Evolutionary conservation across 2,797 vertebrate genomes (phyloP), one percentile per base, ranked within the genome.

Genomic region (Enteromius paludinosus): DNA sequence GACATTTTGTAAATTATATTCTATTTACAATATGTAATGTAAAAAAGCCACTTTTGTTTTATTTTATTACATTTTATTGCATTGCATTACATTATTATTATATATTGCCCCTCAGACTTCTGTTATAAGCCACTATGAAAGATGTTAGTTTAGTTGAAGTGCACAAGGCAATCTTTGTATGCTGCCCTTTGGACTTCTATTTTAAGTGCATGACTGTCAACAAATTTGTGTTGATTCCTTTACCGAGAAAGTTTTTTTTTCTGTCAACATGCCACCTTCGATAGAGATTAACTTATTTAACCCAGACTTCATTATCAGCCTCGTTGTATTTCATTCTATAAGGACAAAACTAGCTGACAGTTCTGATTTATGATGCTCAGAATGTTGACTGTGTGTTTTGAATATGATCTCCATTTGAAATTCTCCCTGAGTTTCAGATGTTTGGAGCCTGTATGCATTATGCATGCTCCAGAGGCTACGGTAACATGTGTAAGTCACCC

Each of bases 401-500:
- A 66, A 75, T 75, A 59, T 25, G 1, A 59, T 30, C 35, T 47
- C 15, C 77, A 66, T 83, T 83, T 69, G 20, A 38, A 56, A 45
- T 56, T 49, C 43, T 52, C 59, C 15, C 20, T 17, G 56, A 28
- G 70, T 45, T 62, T 76, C 25, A 77, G 78, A 82, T 78, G 77
- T 82, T 69, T 78, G 74, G 54, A 83, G 74, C 56, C 62, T 33
- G 41, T 72, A 64, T 88, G n/a, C 80, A 86, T 87, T 85, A 86
- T 85, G 79, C 83, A 87, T 86, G 76, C 52, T 74, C 33, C 76
- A 80, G 85, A 84, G 83, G 84, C 78, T 87, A 81, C 78, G 64
- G 78, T 85, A 83, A 86, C 88, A 82, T 79, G 86, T 88, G 87
- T 86, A 87, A 87, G 83, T 82, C 81, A 86, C 81, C 83, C 82